Evolutionary conservation across 1,140 invertebrate species (phyloP), one percentile per base, ranked within the genome.

Genomic region (Drosophila murphyi): DNA sequence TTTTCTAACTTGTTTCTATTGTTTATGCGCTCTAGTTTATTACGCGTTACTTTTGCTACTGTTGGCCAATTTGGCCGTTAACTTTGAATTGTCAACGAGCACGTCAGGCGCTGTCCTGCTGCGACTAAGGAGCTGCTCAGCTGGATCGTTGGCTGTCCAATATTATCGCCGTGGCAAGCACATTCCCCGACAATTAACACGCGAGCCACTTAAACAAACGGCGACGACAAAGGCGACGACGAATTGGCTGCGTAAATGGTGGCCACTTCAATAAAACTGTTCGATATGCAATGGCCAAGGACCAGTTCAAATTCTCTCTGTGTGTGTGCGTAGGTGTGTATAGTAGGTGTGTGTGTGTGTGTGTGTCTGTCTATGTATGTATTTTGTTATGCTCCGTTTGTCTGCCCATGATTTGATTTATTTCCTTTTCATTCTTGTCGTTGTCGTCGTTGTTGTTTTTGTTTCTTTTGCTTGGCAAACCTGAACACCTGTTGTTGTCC

Each of bases 121-220:
- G 31, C 60, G 72, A 43, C 50, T 52, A 56, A 47, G 51, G 48
- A 50, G 55, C 51, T 48, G 59, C 50, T 45, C 51, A 52, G 69
- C 52, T 62, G 61, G 51, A 50, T 62, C 39, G 51, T 37, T 59
- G 35, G 77, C 67, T 70, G 65, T 72, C 70, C 73, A 83, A 72
- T 85, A 82, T 89, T 80, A 88, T 85, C 85, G 85, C 85, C 85
- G 81, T 85, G 85, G 71, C 80, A 70, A 73, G 71, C 85, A 89
- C 85, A 88, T 88, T 88, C 85, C 85, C 47, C 85, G 85, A 88
- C 85, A 88, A 89, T 88, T 88, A 88, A 89, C 83, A 88, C 83
- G 83, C 83, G 80, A 88, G 77, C 68, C 83, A 88, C 83, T 88
- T 88, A 76, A 88, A 63, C 83, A 85, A 89, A 88, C 85, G 74